These are phyloP conservation scores for Drosophila longiperda DNA, from an alignment of 2,888 invertebrate species.

Conservation along the genomic window DNA sequence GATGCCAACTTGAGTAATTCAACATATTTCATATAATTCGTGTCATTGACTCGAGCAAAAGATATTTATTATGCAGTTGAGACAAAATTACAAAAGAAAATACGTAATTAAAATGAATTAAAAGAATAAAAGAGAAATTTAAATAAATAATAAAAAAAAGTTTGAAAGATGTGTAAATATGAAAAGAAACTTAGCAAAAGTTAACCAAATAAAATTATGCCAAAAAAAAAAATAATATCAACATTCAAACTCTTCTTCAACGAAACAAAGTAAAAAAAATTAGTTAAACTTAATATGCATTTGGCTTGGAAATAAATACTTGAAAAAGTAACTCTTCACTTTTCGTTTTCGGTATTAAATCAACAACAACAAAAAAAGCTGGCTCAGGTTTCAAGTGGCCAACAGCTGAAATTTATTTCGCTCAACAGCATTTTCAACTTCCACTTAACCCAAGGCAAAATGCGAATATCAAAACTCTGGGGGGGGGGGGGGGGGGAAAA, in stretches of 20 bases:
- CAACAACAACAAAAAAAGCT: not conserved
- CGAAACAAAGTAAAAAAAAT: not conserved
- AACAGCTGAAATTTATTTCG: constrained; percentile 6
- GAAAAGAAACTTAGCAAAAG: not conserved
- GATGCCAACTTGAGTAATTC: not conserved
- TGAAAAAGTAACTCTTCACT: not conserved
- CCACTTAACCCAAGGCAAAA: constrained; percentile 14
- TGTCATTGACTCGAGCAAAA: not conserved
- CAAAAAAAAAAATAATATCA: not conserved
- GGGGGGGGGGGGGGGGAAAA: not conserved
- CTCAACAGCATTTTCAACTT: constrained; percentile 9
- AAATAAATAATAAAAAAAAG: not conserved
- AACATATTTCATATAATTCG: not conserved
- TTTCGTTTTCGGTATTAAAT: not conserved
- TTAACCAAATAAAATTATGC: not conserved
- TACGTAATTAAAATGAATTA: not conserved
- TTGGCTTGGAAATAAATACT: not conserved
- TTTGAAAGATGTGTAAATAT: not conserved
- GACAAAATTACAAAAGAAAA: not conserved
- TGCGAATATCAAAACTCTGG: constrained; percentile 7
- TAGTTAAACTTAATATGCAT: not conserved
- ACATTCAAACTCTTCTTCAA: not conserved
- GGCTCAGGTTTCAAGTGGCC: not conserved
- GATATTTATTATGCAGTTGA: not conserved
- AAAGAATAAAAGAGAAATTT: too few species aligned